phyloP scores from a whole-genome alignment of 2,113 vertebrate species.

The Sus scrofa region T2T-Sscrofa CM000817.6:2169001-2169500 shows the following conservation, averaged over 20 bases:
- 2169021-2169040: not conserved
- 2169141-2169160: not conserved
- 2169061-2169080: not conserved
- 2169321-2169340: not conserved
- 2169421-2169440: conserved; percentile 59
- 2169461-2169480: conserved; percentile 74
- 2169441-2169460: conserved; percentile 69
- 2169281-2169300: too few species aligned
- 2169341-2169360: not conserved
- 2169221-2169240: fast-evolving
- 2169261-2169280: not conserved
- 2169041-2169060: not conserved
- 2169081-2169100: not conserved
- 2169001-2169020: not conserved
- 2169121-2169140: not conserved
- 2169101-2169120: not conserved
- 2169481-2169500: conserved; percentile 37
- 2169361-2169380: conserved; percentile 59
- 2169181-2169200: not conserved
- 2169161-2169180: not conserved
- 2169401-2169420: conserved; percentile 32
- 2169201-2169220: too few species aligned
- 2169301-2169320: not conserved
- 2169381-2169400: conserved; percentile 74
- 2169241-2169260: not conserved